These are phyloP conservation scores for Machimus rusticus DNA, from an alignment of 2,888 invertebrate species.

Conservation along the genomic window DNA sequence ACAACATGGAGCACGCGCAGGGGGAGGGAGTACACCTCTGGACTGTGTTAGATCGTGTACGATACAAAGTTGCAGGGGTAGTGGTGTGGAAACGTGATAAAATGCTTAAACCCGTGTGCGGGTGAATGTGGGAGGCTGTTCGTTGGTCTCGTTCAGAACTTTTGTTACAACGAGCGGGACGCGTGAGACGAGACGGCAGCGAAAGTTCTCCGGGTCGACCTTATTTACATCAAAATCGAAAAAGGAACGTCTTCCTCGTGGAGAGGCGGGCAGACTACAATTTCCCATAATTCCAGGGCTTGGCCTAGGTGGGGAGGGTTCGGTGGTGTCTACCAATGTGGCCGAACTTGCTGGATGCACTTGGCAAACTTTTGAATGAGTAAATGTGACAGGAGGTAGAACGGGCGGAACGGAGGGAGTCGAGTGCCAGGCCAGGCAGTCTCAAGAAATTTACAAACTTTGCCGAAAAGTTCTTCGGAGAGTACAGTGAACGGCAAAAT, in stretches of 20 bases:
- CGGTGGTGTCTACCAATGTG: neutral
- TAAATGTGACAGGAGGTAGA: neutral
- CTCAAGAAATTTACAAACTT: conserved; percentile 14
- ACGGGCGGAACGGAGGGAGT: neutral
- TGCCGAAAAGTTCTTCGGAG: neutral
- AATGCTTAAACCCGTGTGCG: neutral
- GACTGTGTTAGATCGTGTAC: neutral
- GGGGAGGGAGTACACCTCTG: neutral
- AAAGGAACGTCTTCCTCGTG: neutral
- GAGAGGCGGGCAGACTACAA: neutral
- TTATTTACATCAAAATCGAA: conserved; percentile 32
- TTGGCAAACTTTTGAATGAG: conserved; percentile 9
- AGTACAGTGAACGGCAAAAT: conserved; percentile 20
- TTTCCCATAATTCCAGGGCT: neutral
- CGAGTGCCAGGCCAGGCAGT: neutral
- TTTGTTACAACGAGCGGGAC: neutral
- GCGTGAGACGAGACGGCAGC: neutral
- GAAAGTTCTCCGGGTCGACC: neutral
- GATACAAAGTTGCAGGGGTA: neutral
- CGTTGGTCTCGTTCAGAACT: neutral
- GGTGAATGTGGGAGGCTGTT: neutral
- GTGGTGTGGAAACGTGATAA: neutral
- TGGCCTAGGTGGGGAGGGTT: neutral
- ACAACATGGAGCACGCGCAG: neutral
- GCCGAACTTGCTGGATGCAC: neutral